phyloP scores from a whole-genome alignment of 2,888 invertebrate genomes.

The Smittia sp. region DNA sequence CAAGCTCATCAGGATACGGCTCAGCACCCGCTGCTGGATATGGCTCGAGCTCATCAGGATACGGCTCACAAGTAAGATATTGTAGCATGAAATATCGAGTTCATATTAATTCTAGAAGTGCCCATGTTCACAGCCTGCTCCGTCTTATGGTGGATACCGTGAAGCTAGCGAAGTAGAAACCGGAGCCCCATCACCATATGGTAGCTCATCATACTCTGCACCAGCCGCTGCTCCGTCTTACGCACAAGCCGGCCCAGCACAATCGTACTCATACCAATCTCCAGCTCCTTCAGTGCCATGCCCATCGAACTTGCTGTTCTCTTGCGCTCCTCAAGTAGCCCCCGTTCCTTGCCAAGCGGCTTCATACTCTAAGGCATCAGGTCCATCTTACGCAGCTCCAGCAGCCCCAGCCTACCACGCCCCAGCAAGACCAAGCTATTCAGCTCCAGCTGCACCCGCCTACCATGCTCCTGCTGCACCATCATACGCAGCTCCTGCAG shows the following conservation, averaged over 20 bases:
- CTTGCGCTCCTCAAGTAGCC: conserved; percentile 14
- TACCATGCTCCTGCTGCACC: neutral
- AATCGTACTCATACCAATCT: conserved; percentile 37
- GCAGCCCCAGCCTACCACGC: conserved; percentile 1
- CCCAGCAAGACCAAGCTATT: neutral
- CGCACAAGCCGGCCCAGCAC: conserved; percentile 10
- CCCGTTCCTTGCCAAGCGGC: conserved; percentile 9
- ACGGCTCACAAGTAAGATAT: too few species aligned
- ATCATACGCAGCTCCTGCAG: neutral
- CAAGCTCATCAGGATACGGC: neutral
- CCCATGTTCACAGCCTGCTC: neutral
- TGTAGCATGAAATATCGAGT: too few species aligned
- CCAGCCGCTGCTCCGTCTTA: neutral
- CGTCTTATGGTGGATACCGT: neutral
- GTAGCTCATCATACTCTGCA: neutral
- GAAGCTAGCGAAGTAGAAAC: neutral
- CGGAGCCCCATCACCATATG: neutral
- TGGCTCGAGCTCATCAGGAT: neutral
- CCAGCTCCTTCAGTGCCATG: conserved; percentile 38
- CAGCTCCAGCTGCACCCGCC: neutral
- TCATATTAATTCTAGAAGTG: too few species aligned
- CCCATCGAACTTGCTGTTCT: conserved; percentile 16
- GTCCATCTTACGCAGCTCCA: conserved; percentile 1
- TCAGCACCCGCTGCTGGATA: neutral
- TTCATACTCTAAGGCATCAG: conserved; percentile 3